Evolutionary conservation across 1,140 invertebrate species (phyloP).

Genomic region (Caerostris darwini): DNA sequence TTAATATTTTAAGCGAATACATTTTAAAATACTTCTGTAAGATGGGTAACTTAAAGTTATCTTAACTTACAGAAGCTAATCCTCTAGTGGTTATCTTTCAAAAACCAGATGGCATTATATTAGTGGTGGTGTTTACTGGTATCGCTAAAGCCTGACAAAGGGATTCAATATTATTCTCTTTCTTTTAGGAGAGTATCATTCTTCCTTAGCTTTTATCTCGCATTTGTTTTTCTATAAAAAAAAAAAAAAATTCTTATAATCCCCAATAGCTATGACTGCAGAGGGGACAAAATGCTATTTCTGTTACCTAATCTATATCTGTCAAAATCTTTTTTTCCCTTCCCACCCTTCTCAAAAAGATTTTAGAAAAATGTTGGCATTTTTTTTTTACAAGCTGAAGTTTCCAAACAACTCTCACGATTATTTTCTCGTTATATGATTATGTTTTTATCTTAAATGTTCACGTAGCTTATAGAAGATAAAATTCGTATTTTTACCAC

Average conservation of each 20-base stretch:
- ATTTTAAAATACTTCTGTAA: too few relatives aligned
- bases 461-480: too few relatives aligned
- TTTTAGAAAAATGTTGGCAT: not conserved
- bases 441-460: not conserved
- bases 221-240: too few relatives aligned
- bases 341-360: not conserved
- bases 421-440: not conserved
- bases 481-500: too few relatives aligned
- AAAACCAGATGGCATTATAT: not conserved
- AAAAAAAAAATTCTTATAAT: not conserved
- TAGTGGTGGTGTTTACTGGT: not conserved
- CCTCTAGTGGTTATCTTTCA: too few relatives aligned
- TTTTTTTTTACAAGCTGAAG: not conserved
- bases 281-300: not conserved
- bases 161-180: conserved; percentile 52
- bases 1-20: too few relatives aligned
- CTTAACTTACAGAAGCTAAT: too few relatives aligned
- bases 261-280: not conserved
- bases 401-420: not conserved
- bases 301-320: not conserved
- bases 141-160: conserved; percentile 57
- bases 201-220: conserved; percentile 12
- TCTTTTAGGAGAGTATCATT: conserved; percentile 16
- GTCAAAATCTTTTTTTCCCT: not conserved
- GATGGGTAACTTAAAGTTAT: too few relatives aligned